Base-by-base conservation (phyloP, 35 echinoderm and acorn worm genomes). In the Lytechinus pictus region DNA sequence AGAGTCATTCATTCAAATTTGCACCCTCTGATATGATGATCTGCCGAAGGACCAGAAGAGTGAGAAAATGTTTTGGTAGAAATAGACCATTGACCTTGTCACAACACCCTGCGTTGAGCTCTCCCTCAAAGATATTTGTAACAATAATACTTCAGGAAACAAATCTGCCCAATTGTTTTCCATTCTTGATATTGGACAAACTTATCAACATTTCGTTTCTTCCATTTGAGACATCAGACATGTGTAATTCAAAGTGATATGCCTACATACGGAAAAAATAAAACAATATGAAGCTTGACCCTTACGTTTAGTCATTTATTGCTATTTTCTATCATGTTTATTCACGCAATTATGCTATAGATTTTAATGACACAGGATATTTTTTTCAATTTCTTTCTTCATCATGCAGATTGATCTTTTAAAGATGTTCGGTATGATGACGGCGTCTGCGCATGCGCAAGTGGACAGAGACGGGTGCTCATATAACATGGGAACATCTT, bases 401-500 rank as follows among this genome's bases (percentile, higher is more conserved):
- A n/a, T 71, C 91, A 21, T 44, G 4, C 61, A 99, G 98, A 97
- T 99, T 71, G 95, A 99, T 88, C 72, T 98, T 21, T 96, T 99
- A 51, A 89, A 95, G 60, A 96, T 96, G 14, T 96, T 99, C 94
- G 97, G 97, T 24, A 96, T 97, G 29, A 95, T 97, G 86, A 99
- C 98, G 19, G 96, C 97, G 21, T 97, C 97, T 87, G 97, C 97
- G 8, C 98, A 99, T 96, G 96, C 97, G 14, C 98, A 99, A 61
- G 94, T 96, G 13, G 98, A 99, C 72, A 93, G 96, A 24, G 98
- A 99, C 94, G 98, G 98, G 10, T 94, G 54, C 60, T 98, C 98
- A 27, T 99, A 99, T 94, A 99, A 99, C 94, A 97, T 99, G 57
- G 98, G 97, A 54, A 98, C 98, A 9, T 98, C 97, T 11, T 99